Conservation (phyloP, 2,113 vertebrate genomes). For the Paradoxurus hermaphroditus region DNA sequence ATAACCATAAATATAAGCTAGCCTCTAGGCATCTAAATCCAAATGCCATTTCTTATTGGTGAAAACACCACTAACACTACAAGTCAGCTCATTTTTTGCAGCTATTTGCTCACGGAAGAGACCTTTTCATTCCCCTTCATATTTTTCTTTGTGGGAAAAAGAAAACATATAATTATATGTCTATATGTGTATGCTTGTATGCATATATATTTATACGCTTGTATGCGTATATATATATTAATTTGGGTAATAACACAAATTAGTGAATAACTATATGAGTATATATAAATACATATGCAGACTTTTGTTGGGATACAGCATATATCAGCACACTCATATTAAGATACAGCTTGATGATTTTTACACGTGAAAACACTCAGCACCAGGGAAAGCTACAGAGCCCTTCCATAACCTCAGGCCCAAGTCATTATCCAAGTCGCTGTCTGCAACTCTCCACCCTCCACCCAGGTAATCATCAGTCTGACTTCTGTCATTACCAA, state of each 20-base stretch:
- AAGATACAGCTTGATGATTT: neutral
- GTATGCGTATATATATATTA: fast-evolving
- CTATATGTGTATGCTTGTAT: neutral
- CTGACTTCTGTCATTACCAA: neutral
- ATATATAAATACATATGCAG: neutral
- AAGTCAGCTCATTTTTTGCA: neutral
- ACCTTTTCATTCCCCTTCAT: neutral
- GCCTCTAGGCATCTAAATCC: neutral
- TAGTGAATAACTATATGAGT: neutral
- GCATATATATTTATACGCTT: neutral
- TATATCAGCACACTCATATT: neutral
- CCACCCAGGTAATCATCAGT: neutral
- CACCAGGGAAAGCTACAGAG: neutral
- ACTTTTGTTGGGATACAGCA: neutral
- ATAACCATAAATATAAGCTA: neutral
- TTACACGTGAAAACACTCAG: neutral
- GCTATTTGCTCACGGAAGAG: neutral
- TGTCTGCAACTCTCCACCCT: neutral
- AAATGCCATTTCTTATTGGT: neutral
- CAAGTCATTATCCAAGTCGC: neutral
- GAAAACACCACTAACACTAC: neutral
- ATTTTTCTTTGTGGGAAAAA: neutral
- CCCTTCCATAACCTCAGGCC: neutral
- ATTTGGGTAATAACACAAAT: too few species aligned
- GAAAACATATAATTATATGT: neutral